Conservation (phyloP, 2,113 vertebrate species). For the Amblyornis subalaris region DNA sequence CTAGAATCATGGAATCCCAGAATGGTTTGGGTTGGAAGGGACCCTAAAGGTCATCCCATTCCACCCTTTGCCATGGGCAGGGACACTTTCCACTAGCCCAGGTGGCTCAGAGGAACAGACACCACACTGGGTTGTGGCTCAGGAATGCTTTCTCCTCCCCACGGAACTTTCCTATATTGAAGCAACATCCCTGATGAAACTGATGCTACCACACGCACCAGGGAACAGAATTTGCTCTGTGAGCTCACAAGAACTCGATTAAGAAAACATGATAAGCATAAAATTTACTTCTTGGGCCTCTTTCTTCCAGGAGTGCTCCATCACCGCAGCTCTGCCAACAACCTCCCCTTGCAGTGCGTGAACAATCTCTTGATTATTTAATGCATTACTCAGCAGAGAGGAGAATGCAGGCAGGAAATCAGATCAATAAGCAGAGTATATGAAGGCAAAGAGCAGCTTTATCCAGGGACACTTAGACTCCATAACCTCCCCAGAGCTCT, state of each 20-base stretch:
- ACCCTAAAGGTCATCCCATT: not conserved
- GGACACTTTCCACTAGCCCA: not conserved
- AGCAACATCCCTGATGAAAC: not conserved
- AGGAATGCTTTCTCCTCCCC: rapidly evolving
- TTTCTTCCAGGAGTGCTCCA: not conserved
- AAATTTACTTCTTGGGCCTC: not conserved
- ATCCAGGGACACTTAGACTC: not conserved
- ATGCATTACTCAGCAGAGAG: not conserved
- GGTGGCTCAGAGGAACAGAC: not conserved
- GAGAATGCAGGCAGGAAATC: not conserved
- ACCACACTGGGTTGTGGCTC: not conserved
- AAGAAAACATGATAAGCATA: not conserved
- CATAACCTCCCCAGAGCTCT: not conserved
- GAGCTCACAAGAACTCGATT: not conserved
- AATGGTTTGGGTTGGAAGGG: not conserved
- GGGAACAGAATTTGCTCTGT: not conserved
- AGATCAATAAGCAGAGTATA: not conserved
- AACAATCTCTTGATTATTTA: not conserved
- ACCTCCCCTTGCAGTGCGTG: not conserved
- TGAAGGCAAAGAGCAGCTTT: not conserved
- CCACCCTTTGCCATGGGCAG: too few relatives aligned
- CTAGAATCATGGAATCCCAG: too few relatives aligned
- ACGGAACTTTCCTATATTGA: not conserved
- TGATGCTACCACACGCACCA: not conserved
- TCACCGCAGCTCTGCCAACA: not conserved